Evolutionary conservation across 2,797 vertebrate genomes (phyloP).

Genomic region (Muraenolepis orangiensis): DNA sequence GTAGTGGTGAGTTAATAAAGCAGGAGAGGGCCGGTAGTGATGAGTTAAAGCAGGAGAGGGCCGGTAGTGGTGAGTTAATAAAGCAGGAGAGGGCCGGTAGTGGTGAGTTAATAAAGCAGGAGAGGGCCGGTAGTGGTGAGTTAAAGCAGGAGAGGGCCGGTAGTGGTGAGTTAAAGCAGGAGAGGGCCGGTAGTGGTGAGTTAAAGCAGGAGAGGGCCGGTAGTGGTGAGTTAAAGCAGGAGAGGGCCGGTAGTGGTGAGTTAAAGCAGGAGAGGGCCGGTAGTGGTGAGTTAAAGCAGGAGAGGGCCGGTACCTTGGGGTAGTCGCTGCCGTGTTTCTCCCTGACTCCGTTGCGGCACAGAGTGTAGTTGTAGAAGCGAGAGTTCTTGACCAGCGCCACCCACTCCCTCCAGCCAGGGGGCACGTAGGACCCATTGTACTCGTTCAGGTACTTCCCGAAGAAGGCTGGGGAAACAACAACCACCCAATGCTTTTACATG

Average conservation of each 20-base stretch:
- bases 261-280: too few relatives aligned
- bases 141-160: conserved; percentile 12
- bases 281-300: too few relatives aligned
- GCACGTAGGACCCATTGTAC: conserved; percentile 96
- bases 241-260: too few relatives aligned
- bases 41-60: conserved; percentile 8
- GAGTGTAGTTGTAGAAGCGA: conserved; percentile 97
- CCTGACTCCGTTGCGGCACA: conserved; percentile 89
- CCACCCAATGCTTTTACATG: too few relatives aligned
- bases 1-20: too few relatives aligned
- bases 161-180: conserved; percentile 32
- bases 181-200: too few relatives aligned
- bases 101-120: too few relatives aligned
- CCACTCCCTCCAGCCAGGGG: conserved; percentile 98
- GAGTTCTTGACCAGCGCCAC: conserved; percentile 97
- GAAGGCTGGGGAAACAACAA: conserved; percentile 76
- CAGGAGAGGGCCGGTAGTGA: too few relatives aligned
- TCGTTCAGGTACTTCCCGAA: conserved; percentile 99
- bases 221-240: conserved; percentile 31
- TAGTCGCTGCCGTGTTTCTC: conserved; percentile 92
- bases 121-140: too few relatives aligned
- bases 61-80: too few relatives aligned
- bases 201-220: conserved; percentile 12
- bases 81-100: too few relatives aligned
- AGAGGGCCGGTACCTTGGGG: conserved; percentile 83